Base-by-base conservation (phyloP, 2,113 vertebrate genomes). In the Leptobrachium ailaonicum region DNA sequence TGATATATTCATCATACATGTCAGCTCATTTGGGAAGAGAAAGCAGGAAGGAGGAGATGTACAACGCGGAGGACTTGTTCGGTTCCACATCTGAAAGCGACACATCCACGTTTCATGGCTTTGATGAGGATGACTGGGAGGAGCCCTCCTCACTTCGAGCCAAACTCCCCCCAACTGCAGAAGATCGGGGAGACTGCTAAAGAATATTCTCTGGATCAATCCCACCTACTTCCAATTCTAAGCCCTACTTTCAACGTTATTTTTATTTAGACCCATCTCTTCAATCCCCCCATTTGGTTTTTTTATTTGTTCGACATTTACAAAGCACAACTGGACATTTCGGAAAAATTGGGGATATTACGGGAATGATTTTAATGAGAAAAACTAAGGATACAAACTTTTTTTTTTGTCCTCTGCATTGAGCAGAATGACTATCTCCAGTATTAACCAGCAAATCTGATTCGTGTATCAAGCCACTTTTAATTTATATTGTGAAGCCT, bases 51-150 rank as follows among this genome's bases (percentile, higher is more conserved):
- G 95, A 96, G 86, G 86, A 91, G 86, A 91, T 92, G 71, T 84
- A 91, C 84, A 95, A 93, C 89, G 95, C 96, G 54, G 97, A 99
- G 92, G 97, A 99, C 92, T 95, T 99, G 89, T 99, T 98, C 86
- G 96, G 96, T 92, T 96, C 96, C 92, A 97, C 96, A 66, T 98
- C 97, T 67, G 96, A 99, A 93, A 99, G 97, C 90, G 97, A 99
- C 93, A 96, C 96, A 71, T 98, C 96, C 87, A 99, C 96, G 90
- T 99, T 99, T 94, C 96, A 98, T 83, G 97, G 97, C 92, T 98
- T 98, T 89, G 96, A 99, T 82, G 96, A 99, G 79, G 97, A 98
- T 44, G 96, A 98, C 88, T 93, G 96, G 86, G 97, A 98, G 85
- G 96, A 97, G 87, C 93, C 95, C 84, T 91, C 94, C 85, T 91